A percentile compares a stretch with the other conserved stretches of the same genome.
phyloP scores from a whole-genome alignment of 1,140 invertebrate genomes.

The Drosophila grimshawi region DNA sequence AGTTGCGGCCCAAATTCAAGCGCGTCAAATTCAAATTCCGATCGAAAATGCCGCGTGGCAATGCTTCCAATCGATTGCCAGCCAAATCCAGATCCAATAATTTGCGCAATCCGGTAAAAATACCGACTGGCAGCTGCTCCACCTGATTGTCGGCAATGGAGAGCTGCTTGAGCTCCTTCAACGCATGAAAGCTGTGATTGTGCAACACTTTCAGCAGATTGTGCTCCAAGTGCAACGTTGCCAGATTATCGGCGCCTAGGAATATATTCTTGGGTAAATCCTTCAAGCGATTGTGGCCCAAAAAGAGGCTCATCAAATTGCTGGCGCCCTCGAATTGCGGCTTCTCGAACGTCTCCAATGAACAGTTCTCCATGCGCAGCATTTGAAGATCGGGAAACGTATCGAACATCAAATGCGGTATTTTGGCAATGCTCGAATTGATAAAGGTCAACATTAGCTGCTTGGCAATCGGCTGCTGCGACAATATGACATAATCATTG shows the following conservation, averaged over 20 bases:
- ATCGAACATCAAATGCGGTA: constrained; percentile 79
- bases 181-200: constrained; percentile 73
- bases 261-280: constrained; percentile 83
- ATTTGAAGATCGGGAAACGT: constrained; percentile 81
- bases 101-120: constrained; percentile 69
- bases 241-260: constrained; percentile 74
- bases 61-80: constrained; percentile 63
- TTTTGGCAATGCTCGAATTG: constrained; percentile 79
- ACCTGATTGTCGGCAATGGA: constrained; percentile 69
- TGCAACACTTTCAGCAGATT: constrained; percentile 64
- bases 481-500: constrained; percentile 78
- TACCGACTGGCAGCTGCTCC: constrained; percentile 58
- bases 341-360: constrained; percentile 75
- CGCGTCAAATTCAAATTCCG: constrained; percentile 70
- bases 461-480: constrained; percentile 68
- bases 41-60: constrained; percentile 76
- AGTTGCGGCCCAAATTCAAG: constrained; percentile 65
- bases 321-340: constrained; percentile 82
- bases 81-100: constrained; percentile 67
- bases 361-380: constrained; percentile 80
- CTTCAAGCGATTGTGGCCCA: constrained; percentile 70
- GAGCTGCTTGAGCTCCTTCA: constrained; percentile 74
- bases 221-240: constrained; percentile 60
- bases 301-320: constrained; percentile 75
- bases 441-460: constrained; percentile 72